Evolutionary conservation across 2,113 vertebrate genomes (phyloP), one percentile per base, ranked within the genome.

Genomic region (Muntiacus reevesi): DNA sequence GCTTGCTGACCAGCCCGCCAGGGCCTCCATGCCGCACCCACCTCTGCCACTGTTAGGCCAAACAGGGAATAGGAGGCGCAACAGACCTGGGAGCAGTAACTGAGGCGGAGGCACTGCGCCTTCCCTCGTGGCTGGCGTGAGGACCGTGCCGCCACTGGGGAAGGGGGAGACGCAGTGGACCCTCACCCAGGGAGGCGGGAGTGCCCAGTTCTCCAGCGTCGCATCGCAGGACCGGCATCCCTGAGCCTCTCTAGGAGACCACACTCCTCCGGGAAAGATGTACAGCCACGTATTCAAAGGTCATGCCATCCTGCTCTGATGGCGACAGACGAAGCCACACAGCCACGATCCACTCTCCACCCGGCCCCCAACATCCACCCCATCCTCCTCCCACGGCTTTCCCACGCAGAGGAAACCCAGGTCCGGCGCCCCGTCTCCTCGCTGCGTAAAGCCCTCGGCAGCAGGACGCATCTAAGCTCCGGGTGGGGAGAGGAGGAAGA

Each of bases 1-100:
- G 2, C n/a, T 1, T 9, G 10, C n/a, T 11, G n/a, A 4, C 17
- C 4, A 2, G n/a, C n/a, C 0, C 11, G n/a, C n/a, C 64, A 71
- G 64, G 64, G n/a, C 64, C 64, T 36, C 64, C 64, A 1, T 3
- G 64, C 19, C 2, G 1, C 9, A 11, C 64, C 17, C 9, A 6
- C 9, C 6, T 36, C 64, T 23, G 19, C 64, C n/a, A 23, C 64
- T 36, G 19, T 23, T 1, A 36, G n/a, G n/a, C 64, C 62, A 11
- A n/a, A 21, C 0, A 5, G 64, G n/a, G 64, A 11, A 1, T 0
- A 21, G 64, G n/a, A 71, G n/a, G 2, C 4, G 19, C 64, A 23
- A 12, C n/a, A 23, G n/a, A 11, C 4, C 64, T 0, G 19, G n/a
- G 64, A 67, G 64, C 17, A 5, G 17, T 2, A 4, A 11, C 11